Percentiles rank a stretch among this genome's conserved stretches.
phyloP scores from a whole-genome alignment of 2,113 vertebrate genomes.

The Lontra canadensis region DNA sequence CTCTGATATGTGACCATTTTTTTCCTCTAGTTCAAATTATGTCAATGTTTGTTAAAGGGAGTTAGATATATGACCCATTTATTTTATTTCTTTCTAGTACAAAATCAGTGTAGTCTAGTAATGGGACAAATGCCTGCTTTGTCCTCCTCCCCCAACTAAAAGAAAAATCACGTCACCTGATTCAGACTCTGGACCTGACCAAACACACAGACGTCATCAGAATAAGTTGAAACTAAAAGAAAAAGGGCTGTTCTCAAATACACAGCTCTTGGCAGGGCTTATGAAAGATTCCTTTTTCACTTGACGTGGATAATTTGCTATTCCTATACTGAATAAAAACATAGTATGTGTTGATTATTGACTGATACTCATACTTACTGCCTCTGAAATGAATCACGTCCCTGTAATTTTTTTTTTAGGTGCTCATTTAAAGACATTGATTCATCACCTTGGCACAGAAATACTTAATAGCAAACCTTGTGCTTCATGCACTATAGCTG shows the following conservation, averaged over 20 bases:
- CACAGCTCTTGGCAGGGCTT: background rate
- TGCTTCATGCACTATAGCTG: background rate
- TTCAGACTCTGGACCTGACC: background rate
- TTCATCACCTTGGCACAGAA: conserved; percentile 5
- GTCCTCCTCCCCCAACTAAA: background rate
- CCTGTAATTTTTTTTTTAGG: conserved; percentile 25
- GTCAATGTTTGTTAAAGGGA: conserved; percentile 8
- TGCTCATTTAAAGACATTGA: background rate
- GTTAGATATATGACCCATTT: background rate
- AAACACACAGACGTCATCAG: background rate
- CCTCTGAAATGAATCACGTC: conserved; percentile 30
- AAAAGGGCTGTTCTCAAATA: conserved; percentile 28
- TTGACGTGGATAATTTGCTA: background rate
- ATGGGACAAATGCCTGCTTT: background rate
- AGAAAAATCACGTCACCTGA: conserved; percentile 50
- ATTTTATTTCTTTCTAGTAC: background rate
- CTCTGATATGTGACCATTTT: background rate
- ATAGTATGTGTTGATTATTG: background rate
- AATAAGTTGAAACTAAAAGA: conserved; percentile 25
- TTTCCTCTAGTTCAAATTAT: background rate
- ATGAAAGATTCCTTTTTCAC: conserved; percentile 45
- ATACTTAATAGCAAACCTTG: background rate
- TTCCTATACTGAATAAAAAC: background rate
- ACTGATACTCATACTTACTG: background rate
- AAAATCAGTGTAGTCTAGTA: background rate